Percentiles rank a stretch among this genome's conserved stretches.
Evolutionary conservation across 2,113 vertebrate genomes (phyloP).

Genomic region (Calidris pygmaea): DNA sequence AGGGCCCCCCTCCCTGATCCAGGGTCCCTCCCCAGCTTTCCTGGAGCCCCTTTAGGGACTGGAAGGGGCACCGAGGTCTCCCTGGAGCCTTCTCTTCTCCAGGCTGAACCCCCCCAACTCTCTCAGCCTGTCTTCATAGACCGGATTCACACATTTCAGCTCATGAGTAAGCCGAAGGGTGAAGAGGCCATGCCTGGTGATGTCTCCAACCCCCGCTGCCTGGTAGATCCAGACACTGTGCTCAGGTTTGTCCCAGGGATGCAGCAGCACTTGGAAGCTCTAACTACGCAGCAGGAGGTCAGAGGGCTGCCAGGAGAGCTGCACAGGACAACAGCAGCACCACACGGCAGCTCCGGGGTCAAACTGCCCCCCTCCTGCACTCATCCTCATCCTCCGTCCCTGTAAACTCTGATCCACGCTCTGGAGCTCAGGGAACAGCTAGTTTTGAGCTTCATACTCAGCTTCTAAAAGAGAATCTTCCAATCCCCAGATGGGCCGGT

Average conservation of each 20-base stretch:
- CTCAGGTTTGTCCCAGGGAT: neutral
- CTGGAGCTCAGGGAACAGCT: neutral
- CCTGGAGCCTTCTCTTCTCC: neutral
- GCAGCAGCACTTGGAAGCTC: neutral
- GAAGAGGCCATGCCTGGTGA: neutral
- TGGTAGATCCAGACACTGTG: neutral
- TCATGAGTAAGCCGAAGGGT: neutral
- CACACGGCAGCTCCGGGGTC: neutral
- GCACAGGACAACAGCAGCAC: neutral
- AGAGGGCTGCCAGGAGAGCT: neutral
- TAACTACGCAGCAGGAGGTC: neutral
- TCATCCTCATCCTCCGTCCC: neutral
- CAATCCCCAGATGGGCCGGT: fast-evolving
- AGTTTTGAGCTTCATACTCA: neutral
- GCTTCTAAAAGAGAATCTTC: neutral
- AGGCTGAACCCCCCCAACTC: neutral
- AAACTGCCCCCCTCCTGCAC: neutral
- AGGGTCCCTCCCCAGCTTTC: neutral
- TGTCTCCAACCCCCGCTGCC: neutral
- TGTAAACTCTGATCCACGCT: fast-evolving
- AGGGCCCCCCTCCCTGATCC: neutral
- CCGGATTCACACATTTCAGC: neutral
- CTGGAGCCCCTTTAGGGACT: neutral
- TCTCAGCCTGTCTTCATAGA: neutral
- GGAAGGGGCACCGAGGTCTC: neutral